These are phyloP conservation scores for Cremastobaeus sp. DNA, from an alignment of 2,888 invertebrate genomes.

Conservation along the genomic window DNA sequence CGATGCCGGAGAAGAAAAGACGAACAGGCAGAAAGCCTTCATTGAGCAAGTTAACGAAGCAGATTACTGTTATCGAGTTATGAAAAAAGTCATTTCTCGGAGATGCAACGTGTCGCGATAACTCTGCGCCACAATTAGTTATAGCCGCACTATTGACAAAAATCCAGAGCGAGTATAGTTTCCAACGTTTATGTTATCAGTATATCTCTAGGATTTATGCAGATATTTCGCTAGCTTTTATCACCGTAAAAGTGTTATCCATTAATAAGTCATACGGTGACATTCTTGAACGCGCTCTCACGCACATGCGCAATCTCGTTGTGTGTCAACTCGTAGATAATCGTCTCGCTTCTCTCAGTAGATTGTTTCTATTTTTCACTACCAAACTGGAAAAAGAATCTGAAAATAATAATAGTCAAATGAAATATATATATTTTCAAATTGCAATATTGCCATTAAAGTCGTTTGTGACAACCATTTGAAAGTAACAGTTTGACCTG, in stretches of 20 bases:
- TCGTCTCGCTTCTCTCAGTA: constrained; percentile 42
- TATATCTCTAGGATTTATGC: constrained; percentile 54
- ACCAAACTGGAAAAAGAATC: too few relatives aligned
- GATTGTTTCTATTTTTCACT: too few relatives aligned
- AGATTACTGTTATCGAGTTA: too few relatives aligned
- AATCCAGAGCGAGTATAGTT: constrained; percentile 32
- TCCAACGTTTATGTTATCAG: constrained; percentile 31
- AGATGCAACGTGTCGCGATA: too few relatives aligned
- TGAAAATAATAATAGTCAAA: too few relatives aligned
- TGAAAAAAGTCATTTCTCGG: neutral
- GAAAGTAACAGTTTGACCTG: constrained; percentile 44
- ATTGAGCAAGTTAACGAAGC: too few relatives aligned
- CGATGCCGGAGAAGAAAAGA: too few relatives aligned
- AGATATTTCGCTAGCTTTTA: constrained; percentile 46
- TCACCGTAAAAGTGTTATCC: constrained; percentile 40
- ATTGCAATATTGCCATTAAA: too few relatives aligned
- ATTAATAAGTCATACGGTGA: constrained; percentile 49
- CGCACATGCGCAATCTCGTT: constrained; percentile 36
- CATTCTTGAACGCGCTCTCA: constrained; percentile 36
- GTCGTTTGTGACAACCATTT: neutral
- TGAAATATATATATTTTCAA: too few relatives aligned
- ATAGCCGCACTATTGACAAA: constrained; percentile 26
- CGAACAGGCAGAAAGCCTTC: too few relatives aligned
- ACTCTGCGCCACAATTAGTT: constrained; percentile 23
- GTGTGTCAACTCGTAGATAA: constrained; percentile 52